phyloP scores from a whole-genome alignment of 2,888 invertebrate genomes.

The Rhagophthalmus giganteus region DNA sequence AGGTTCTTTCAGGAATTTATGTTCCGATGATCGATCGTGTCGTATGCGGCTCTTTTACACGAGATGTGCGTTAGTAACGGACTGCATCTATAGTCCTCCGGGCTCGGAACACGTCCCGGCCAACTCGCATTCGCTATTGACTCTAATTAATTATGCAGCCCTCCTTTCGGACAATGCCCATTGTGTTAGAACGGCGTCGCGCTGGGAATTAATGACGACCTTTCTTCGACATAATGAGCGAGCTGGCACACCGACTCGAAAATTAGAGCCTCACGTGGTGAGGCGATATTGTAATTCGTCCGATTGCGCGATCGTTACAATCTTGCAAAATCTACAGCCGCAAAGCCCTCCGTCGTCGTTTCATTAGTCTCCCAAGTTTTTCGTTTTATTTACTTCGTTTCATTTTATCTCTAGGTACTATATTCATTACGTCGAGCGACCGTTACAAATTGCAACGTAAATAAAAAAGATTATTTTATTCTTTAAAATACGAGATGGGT shows the following conservation, averaged over 20 bases:
- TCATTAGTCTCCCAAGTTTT: slow-evolving; percentile 33
- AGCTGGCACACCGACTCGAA: slow-evolving; percentile 18
- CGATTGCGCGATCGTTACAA: slow-evolving; percentile 14
- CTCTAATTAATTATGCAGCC: slow-evolving; percentile 43
- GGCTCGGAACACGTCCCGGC: slow-evolving; percentile 13
- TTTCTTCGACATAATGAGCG: slow-evolving; percentile 36
- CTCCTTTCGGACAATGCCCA: slow-evolving; percentile 42
- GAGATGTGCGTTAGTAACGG: slow-evolving; percentile 18
- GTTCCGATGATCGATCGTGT: slow-evolving; percentile 13
- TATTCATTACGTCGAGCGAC: slow-evolving; percentile 31
- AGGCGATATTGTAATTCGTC: slow-evolving; percentile 12
- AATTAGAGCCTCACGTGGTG: slow-evolving; percentile 18
- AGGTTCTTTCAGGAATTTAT: slow-evolving; percentile 17
- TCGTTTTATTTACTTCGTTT: slow-evolving; percentile 32
- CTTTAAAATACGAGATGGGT: slow-evolving; percentile 22
- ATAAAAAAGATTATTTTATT: slow-evolving; percentile 28
- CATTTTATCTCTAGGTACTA: slow-evolving; percentile 31
- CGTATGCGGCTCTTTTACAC: slow-evolving; percentile 21
- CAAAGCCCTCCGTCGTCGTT: slow-evolving; percentile 28
- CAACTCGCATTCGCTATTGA: slow-evolving; percentile 25
- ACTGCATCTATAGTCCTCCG: slow-evolving; percentile 8
- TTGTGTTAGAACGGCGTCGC: slow-evolving; percentile 39
- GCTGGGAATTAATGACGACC: slow-evolving; percentile 40
- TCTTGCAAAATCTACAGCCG: slow-evolving; percentile 11
- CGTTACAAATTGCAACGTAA: slow-evolving; percentile 28